Percentiles rank a stretch among this genome's conserved stretches.
phyloP scores from a whole-genome alignment of 2,113 vertebrate genomes.

The Chrysochloris asiatica region DNA sequence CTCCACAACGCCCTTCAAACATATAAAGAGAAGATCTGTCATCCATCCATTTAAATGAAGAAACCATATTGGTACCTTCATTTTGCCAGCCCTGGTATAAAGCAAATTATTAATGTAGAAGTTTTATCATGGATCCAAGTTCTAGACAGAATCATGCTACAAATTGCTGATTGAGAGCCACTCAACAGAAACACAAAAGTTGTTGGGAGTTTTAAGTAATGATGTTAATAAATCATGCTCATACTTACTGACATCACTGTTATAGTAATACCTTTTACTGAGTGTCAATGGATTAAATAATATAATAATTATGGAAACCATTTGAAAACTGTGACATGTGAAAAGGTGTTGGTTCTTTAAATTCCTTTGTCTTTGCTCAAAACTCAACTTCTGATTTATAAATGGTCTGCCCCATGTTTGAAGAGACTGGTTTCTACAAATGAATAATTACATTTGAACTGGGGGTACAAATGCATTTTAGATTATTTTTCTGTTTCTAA shows the following conservation, averaged over 20 bases:
- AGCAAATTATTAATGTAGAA: neutral
- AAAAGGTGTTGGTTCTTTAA: conserved; percentile 12
- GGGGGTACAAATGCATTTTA: neutral
- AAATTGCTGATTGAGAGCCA: neutral
- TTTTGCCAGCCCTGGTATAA: neutral
- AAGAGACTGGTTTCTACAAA: neutral
- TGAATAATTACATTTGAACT: conserved; percentile 43
- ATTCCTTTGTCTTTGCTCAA: conserved; percentile 22
- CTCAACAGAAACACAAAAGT: neutral
- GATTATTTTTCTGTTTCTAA: conserved; percentile 40
- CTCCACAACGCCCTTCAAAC: no score
- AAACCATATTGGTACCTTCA: conserved; percentile 16
- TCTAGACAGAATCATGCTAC: neutral
- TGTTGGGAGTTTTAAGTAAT: neutral
- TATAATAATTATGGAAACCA: neutral
- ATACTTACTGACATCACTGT: neutral
- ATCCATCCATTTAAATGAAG: conserved; percentile 38
- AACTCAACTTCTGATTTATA: conserved; percentile 44
- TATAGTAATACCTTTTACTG: neutral
- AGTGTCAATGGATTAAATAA: neutral
- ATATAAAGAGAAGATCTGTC: conserved; percentile 13
- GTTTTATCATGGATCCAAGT: neutral
- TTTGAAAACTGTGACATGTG: neutral
- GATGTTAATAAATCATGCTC: neutral
- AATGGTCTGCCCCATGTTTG: neutral